Evolutionary conservation across 2,888 invertebrate genomes (phyloP).

Genomic region (Aphrophora alni): DNA sequence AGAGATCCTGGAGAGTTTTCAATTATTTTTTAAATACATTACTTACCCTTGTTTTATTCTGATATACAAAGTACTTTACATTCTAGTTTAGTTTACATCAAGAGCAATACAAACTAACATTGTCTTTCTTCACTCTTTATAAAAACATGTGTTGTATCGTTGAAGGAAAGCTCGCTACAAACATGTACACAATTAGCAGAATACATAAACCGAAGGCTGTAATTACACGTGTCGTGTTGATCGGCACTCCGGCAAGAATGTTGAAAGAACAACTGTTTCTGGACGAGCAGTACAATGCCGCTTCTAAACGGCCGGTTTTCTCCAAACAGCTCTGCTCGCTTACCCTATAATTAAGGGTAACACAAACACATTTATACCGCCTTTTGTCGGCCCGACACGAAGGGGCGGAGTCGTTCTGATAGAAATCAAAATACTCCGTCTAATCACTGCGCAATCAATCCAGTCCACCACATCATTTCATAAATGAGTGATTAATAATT

Average conservation of each 20-base stretch:
- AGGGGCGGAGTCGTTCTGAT: conserved; percentile 27
- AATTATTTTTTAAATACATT: too few relatives aligned
- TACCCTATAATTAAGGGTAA: conserved; percentile 39
- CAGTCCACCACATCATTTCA: neutral
- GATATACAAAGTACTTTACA: too few relatives aligned
- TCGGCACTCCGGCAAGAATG: neutral
- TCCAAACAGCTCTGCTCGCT: conserved; percentile 15
- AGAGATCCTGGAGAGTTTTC: too few relatives aligned
- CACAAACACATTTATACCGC: conserved; percentile 35
- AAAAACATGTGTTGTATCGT: neutral
- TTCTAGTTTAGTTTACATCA: too few relatives aligned
- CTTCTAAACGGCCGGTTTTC: too few relatives aligned
- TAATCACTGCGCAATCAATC: conserved; percentile 28
- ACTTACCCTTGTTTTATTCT: too few relatives aligned
- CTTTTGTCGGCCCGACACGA: conserved; percentile 32
- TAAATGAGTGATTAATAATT: conserved; percentile 39
- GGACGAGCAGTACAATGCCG: neutral
- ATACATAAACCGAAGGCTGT: neutral
- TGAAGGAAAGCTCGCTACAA: too few relatives aligned
- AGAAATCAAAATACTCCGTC: conserved; percentile 37
- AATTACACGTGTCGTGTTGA: neutral
- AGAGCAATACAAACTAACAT: neutral
- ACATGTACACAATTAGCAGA: neutral
- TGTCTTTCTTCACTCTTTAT: neutral
- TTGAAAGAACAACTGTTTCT: conserved; percentile 3